Conservation (phyloP, 2,888 invertebrate genomes). For the Mythimna albipuncta region DNA sequence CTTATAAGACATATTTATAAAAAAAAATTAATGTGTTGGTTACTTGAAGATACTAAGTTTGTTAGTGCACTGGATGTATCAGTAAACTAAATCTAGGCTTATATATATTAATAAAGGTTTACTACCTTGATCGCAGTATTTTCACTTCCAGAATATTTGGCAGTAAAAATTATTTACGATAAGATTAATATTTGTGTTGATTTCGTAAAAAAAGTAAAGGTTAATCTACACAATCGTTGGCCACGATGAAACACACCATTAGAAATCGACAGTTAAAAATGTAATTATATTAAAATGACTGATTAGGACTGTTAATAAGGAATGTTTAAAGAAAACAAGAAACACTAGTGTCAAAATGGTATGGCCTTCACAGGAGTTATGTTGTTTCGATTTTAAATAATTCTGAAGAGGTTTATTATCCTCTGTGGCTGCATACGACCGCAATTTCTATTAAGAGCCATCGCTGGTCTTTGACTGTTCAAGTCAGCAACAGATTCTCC, state of each 20-base stretch:
- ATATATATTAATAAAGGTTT: conserved; percentile 30
- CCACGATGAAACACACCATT: neutral
- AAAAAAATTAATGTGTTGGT: no score
- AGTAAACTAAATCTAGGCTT: neutral
- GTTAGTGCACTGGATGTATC: conserved; percentile 27
- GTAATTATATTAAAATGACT: neutral
- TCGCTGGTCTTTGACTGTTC: no score
- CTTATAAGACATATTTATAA: no score
- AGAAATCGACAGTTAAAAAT: neutral
- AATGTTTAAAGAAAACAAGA: neutral
- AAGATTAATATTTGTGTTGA: conserved; percentile 26
- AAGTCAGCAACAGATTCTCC: no score
- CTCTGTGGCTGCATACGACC: no score
- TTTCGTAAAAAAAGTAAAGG: conserved; percentile 8
- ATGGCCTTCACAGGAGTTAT: neutral
- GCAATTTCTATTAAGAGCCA: no score
- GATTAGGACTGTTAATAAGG: neutral
- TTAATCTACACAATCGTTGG: neutral
- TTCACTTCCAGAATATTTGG: conserved; percentile 38
- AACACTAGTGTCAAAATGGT: neutral
- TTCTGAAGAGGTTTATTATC: neutral
- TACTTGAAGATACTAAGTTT: conserved; percentile 6
- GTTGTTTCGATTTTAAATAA: neutral
- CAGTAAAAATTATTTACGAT: conserved; percentile 51
- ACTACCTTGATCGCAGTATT: conserved; percentile 14